phyloP scores from a whole-genome alignment of 1,140 invertebrate genomes.

The Polypedilum vanderplanki region DNA sequence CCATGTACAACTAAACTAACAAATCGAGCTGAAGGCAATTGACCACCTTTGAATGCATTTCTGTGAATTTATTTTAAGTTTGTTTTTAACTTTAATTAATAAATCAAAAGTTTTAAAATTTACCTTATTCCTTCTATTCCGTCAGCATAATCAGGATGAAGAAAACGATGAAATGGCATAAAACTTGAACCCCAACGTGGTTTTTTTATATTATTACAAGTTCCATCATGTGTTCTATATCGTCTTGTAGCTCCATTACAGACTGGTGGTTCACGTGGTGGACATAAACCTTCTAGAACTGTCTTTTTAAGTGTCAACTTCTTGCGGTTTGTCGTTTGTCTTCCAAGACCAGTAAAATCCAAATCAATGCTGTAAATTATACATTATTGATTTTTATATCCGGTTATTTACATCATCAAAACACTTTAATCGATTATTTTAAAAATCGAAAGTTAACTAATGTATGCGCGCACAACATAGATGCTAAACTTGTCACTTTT shows the following conservation, averaged over 20 bases:
- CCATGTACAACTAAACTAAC: conserved; percentile 60
- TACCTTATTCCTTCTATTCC: conserved; percentile 52
- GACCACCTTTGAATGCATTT: conserved; percentile 49
- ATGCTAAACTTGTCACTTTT: neutral
- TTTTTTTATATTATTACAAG: conserved; percentile 73
- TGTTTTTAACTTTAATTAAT: conserved; percentile 35
- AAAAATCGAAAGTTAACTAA: conserved; percentile 21
- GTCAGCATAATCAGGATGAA: conserved; percentile 76
- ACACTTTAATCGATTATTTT: neutral
- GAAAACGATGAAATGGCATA: conserved; percentile 71
- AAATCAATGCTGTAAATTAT: neutral
- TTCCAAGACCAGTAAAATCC: conserved; percentile 32
- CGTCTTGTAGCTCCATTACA: conserved; percentile 45
- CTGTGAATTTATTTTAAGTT: conserved; percentile 37
- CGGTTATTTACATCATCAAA: neutral
- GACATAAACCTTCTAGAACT: conserved; percentile 40
- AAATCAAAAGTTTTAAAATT: neutral
- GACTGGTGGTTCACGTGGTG: conserved; percentile 39
- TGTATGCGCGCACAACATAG: neutral
- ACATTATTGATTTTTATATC: neutral
- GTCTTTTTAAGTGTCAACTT: conserved; percentile 41
- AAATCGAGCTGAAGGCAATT: conserved; percentile 59
- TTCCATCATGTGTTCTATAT: conserved; percentile 76
- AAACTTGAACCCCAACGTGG: conserved; percentile 75
- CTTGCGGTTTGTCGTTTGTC: conserved; percentile 39